Percentiles rank a stretch among this genome's conserved stretches.
These are phyloP conservation scores for Caenorhabditis sp. DNA, from an alignment of 2,888 invertebrate genomes.

Conservation along the genomic window DNA sequence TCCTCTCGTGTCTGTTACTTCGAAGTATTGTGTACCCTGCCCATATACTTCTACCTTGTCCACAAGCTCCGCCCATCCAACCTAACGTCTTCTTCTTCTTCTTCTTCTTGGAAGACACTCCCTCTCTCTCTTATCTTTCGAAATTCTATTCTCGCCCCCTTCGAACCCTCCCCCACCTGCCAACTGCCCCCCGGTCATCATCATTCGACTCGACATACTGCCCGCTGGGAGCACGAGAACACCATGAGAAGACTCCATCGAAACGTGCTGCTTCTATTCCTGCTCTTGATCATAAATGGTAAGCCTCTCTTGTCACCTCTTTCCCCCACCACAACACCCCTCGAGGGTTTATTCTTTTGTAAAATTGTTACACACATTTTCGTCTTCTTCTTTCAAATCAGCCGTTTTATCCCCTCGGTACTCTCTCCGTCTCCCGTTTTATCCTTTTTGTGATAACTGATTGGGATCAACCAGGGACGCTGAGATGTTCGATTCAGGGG, in stretches of 20 bases:
- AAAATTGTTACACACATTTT: slow-evolving; percentile 22
- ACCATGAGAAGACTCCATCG: slow-evolving; percentile 60
- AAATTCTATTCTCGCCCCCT: slow-evolving; percentile 18
- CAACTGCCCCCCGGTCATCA: slow-evolving; percentile 24
- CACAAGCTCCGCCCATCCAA: slow-evolving; percentile 34
- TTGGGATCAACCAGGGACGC: slow-evolving; percentile 13
- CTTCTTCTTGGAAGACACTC: slow-evolving; percentile 40
- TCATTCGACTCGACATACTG: slow-evolving; percentile 21
- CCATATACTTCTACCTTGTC: slow-evolving; percentile 33
- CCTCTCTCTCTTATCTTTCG: slow-evolving; percentile 29
- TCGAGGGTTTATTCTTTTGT: slow-evolving; percentile 1
- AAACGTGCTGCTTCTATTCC: slow-evolving; percentile 20
- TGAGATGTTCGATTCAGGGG: not conserved
- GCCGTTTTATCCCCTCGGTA: slow-evolving; percentile 14
- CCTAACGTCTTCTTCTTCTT: not conserved
- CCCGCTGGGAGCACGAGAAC: slow-evolving; percentile 13
- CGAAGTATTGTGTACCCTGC: slow-evolving; percentile 21
- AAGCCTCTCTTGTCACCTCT: slow-evolving; percentile 12
- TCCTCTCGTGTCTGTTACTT: slow-evolving; percentile 36
- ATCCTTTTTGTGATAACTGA: slow-evolving; percentile 22
- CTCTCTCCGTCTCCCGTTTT: not conserved
- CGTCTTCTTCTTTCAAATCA: slow-evolving; percentile 20
- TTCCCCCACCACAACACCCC: not conserved
- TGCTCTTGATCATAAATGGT: slow-evolving; percentile 37
- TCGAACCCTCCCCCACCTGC: slow-evolving; percentile 19